phyloP scores from a whole-genome alignment of 2,797 vertebrate species.

The Amniataba percoides region DNA sequence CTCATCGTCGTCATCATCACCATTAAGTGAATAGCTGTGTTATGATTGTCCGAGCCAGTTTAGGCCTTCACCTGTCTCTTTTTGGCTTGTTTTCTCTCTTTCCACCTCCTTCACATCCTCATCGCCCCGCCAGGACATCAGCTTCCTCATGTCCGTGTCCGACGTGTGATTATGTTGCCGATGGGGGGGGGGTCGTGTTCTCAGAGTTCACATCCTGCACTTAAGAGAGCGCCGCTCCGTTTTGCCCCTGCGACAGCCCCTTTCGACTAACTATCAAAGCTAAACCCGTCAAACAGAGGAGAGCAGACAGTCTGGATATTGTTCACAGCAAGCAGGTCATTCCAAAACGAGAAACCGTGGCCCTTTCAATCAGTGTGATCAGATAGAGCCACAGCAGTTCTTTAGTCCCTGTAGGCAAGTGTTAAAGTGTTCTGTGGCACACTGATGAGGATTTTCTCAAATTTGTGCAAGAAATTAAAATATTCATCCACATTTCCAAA shows the following conservation, averaged over 20 bases:
- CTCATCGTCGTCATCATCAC: not conserved
- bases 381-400: not conserved
- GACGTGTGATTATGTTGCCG: conserved; percentile 17
- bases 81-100: conserved; percentile 15
- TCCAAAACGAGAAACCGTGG: not conserved
- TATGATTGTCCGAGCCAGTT: conserved; percentile 19
- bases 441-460: not conserved
- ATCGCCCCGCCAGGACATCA: not conserved
- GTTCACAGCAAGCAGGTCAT: conserved; percentile 1
- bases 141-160: not conserved
- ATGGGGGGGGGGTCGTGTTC: conserved; percentile 12
- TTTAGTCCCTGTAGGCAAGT: not conserved
- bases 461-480: conserved; percentile 2
- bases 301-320: not conserved
- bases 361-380: not conserved
- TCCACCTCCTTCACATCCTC: too few species aligned
- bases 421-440: not conserved
- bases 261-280: not conserved
- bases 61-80: conserved; percentile 24
- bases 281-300: not conserved
- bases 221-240: not conserved
- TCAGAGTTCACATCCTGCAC: conserved; percentile 15
- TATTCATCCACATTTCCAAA: conserved; percentile 19
- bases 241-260: not conserved
- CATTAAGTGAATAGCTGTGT: conserved; percentile 21